Base-by-base conservation (phyloP, 2,888 invertebrate species). In the Xylophagus ater region DNA sequence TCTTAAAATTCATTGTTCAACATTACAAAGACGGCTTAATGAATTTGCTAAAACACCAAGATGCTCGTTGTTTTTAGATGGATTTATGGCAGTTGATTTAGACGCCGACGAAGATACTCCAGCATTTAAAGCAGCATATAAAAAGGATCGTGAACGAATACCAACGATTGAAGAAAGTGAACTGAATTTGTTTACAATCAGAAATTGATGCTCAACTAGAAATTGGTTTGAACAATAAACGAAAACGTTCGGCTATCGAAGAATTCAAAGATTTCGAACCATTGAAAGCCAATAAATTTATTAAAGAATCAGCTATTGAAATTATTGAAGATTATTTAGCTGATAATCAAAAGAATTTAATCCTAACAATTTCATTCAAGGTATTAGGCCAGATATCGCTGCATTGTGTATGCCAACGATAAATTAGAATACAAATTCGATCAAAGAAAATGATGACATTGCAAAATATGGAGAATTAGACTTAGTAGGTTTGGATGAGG, bases 21-120 rank as follows among this genome's bases (percentile, higher is more conserved):
- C 96, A 1, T 68, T 96, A 25, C 73, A 89, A 40, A 94, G 93
- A 69, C 75, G 87, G 42, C 69, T 98, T 25, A 74, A 84, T 19
- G 98, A 98, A 67, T 98, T 98, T 62, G 90, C 92, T 1, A 90
- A 92, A 51, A 98, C 98, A 0, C 93, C 97, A 0, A 92, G 94
- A 9, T 90, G 94, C 55, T 81, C 84, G 7, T 68, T 98, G 37
- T 96, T 97, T 0, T 69, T 96, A 18, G 94, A 97, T 51, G 96
- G 98, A 68, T 98, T 98, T 59, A 86, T 93, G 80, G 85, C 83
- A 0, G 88, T 97, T 1, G 96, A 98, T 59, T 67, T 98, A 49
- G 94, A 96, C 58, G 89, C 92, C 51, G 93, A 93, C 55, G 89
- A 90, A 60, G 96, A 96, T 65, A 65, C 96, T 6, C 96, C 96